phyloP scores from a whole-genome alignment of 2,113 vertebrate species.

The Pelusios castaneus region DNA sequence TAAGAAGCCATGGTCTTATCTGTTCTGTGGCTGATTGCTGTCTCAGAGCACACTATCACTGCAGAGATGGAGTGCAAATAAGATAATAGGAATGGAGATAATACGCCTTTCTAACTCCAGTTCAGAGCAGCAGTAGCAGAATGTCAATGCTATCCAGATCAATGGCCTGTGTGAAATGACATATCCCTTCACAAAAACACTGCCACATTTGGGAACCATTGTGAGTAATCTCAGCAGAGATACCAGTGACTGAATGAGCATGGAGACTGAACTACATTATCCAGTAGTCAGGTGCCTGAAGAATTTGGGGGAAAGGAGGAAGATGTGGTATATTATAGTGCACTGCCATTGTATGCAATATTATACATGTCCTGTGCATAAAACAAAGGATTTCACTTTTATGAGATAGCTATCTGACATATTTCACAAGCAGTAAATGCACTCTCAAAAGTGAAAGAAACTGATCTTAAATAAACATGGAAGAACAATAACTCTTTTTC shows the following conservation, averaged over 20 bases:
- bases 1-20: not conserved
- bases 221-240: not conserved
- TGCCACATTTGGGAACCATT: not conserved
- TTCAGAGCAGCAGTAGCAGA: not conserved
- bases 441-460: not conserved
- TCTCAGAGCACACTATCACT: not conserved
- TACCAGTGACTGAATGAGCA: not conserved
- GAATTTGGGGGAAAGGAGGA: not conserved
- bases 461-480: not conserved
- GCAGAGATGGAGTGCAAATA: not conserved
- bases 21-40: slow-evolving; percentile 11
- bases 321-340: not conserved
- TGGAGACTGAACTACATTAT: not conserved
- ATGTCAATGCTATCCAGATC: not conserved
- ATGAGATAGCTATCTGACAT: not conserved
- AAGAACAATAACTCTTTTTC: not conserved
- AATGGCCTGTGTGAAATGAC: not conserved
- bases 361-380: not conserved
- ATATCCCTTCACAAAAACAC: not conserved
- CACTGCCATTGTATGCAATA: not conserved
- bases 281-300: not conserved
- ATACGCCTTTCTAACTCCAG: slow-evolving; percentile 25
- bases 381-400: not conserved
- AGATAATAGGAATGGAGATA: not conserved
- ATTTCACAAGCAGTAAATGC: not conserved